Conservation (phyloP, 2,888 invertebrate species). For the Hirtodrosophila cameraria region DNA sequence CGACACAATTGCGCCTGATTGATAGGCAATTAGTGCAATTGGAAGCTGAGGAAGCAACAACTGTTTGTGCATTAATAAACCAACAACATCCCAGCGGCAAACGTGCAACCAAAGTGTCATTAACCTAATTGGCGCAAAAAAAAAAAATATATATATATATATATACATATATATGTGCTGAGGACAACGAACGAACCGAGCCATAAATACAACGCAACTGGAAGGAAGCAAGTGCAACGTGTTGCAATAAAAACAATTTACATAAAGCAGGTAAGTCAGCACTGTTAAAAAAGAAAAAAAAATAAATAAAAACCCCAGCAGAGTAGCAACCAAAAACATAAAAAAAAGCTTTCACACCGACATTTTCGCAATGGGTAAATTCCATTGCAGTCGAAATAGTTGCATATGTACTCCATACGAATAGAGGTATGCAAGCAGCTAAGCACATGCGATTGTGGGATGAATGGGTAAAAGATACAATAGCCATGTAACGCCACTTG, state of each 20-base stretch:
- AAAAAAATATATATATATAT: no score
- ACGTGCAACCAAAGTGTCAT: conserved; percentile 69
- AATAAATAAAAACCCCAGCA: conserved; percentile 3
- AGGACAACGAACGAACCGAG: conserved; percentile 23
- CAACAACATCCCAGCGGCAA: conserved; percentile 42
- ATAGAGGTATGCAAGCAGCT: no score
- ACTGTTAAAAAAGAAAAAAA: conserved; percentile 12
- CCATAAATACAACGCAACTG: conserved; percentile 34
- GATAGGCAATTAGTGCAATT: conserved; percentile 71
- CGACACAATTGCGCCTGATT: conserved; percentile 60
- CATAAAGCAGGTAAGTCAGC: conserved; percentile 71
- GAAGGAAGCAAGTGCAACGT: conserved; percentile 66
- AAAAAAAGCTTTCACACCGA: conserved; percentile 23
- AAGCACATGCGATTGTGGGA: conserved; percentile 15
- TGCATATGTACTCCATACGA: conserved; percentile 36
- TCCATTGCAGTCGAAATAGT: conserved; percentile 64
- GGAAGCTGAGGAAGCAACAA: conserved; percentile 37
- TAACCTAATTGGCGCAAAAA: conserved; percentile 73
- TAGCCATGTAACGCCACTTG: conserved; percentile 25
- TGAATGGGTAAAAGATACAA: conserved; percentile 25
- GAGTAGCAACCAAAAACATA: conserved; percentile 8
- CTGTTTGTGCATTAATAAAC: conserved; percentile 61
- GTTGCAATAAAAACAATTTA: conserved; percentile 78
- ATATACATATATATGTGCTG: no score
- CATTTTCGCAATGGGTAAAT: conserved; percentile 53